Base-by-base conservation (phyloP, 23 tunicate genomes). In the Halocynthia roretzi region DNA sequence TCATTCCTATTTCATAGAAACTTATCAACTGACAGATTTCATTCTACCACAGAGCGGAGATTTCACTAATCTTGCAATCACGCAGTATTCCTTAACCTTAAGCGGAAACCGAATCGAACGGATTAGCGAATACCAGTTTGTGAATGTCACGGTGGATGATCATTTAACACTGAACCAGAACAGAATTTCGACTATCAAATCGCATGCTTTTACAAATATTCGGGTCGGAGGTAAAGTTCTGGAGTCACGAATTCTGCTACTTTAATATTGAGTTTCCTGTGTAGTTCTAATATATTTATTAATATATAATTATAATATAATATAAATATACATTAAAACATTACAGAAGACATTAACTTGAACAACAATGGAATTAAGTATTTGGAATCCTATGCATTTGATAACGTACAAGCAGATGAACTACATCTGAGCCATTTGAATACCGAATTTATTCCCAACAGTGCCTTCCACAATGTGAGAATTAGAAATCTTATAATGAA, bases 101-200 rank as follows among this genome's bases (percentile, higher is more conserved):
- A 55, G 66, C 15, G 66, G 20, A 40, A 77, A 77, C 53, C 50
- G 82, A 63, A 77, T 77, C 7, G 82, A 77, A 61, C 71, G 61
- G 5, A 48, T 77, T 51, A 14, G 72, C 31, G 18, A 53, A 11
- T 50, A 50, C 21, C 82, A 77, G 17, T 77, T 77, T 64, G 51
- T 55, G 18, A 62, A 64, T 60, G 50, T 77, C 48, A 63, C 58
- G 14, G 58, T 51, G 9, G 52, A 40, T 40, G 17, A 77, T 50
- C 82, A 77, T 48, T 63, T 77, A 5, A 20, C 18, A 19, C 68
- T 77, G 21, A 21, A 77, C 58, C 21, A 8, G 14, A 77, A 77
- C 68, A 58, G 72, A 60, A 77, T 77, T 51, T 51, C 82, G 14
- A 77, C 71, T 8, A 17, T 77, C 10, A 60, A 77, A 50, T 21